These are phyloP conservation scores for Caenorhabditis uteleia DNA, from an alignment of 2,888 invertebrate species.

Conservation along the genomic window DNA sequence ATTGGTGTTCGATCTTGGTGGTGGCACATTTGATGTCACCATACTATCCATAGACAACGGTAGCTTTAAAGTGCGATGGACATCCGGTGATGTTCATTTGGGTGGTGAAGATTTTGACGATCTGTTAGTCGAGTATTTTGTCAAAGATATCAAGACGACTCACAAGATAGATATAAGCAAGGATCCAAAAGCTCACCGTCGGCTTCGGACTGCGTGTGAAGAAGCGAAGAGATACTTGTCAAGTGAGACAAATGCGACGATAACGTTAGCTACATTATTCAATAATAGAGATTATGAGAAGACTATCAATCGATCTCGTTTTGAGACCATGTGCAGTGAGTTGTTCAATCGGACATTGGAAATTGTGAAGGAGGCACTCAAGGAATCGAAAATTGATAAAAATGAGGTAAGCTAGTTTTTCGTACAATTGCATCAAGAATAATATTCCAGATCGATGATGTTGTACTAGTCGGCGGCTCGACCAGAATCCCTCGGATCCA, in stretches of 20 bases:
- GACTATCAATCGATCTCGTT: slow-evolving; percentile 90
- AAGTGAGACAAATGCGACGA: slow-evolving; percentile 73
- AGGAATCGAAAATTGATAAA: slow-evolving; percentile 84
- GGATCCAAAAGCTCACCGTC: slow-evolving; percentile 88
- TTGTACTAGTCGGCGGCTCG: slow-evolving; percentile 85
- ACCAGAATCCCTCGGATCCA: slow-evolving; percentile 97
- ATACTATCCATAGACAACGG: slow-evolving; percentile 92
- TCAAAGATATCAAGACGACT: slow-evolving; percentile 73
- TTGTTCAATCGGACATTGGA: slow-evolving; percentile 94
- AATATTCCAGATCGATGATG: slow-evolving; percentile 74
- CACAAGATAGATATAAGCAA: slow-evolving; percentile 85
- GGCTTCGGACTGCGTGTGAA: slow-evolving; percentile 88
- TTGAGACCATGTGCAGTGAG: slow-evolving; percentile 82
- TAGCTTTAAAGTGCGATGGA: slow-evolving; percentile 88
- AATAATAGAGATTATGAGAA: slow-evolving; percentile 97
- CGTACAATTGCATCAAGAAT: not conserved
- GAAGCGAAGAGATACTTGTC: slow-evolving; percentile 77
- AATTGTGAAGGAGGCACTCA: slow-evolving; percentile 83
- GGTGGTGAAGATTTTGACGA: slow-evolving; percentile 75
- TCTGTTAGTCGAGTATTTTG: slow-evolving; percentile 72
- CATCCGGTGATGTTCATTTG: slow-evolving; percentile 86
- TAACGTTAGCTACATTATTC: slow-evolving; percentile 92
- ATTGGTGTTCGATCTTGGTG: slow-evolving; percentile 78
- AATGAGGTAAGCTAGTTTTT: slow-evolving; percentile 66
- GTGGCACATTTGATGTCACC: slow-evolving; percentile 91